Base-by-base conservation (phyloP, 2,113 vertebrate species). In the Cnemophilus loriae region DNA sequence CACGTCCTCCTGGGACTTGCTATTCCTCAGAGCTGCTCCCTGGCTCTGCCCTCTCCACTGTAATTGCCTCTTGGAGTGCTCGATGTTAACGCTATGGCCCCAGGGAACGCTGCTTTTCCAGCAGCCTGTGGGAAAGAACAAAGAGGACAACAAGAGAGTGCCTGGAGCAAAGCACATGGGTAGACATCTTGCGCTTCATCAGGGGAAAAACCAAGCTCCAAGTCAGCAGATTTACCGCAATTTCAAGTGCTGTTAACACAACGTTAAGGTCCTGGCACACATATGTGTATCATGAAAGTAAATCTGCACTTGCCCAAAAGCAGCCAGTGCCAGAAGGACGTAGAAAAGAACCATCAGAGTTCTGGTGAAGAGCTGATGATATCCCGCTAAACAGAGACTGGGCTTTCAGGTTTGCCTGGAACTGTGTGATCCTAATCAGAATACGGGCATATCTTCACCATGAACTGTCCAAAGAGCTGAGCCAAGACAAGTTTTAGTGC, bases 31-130 rank as follows among this genome's bases (percentile, higher is more conserved):
- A 53, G 55, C 73, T 70, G 80, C 84, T 92, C 39, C 39, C 61
- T 10, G 28, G 13, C 27, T 78, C 71, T 55, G 24, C 39, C 1
- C 3, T 69, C 82, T 92, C 85, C 44, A 9, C 69, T 39, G 55
- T 86, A 93, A 95, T 64, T 91, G 91, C 77, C 67, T 82, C 84
- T 89, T 60, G 69, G 64, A 92, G 74, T 23, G 86, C 65, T 67
- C 12, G 57, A 89, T 78, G 56, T 60, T 75, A 90, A 75, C 4
- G 2, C 41, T 20, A 16, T 33, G 49, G 80, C 92, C 68, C 60
- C 39, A 49, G 76, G 89, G 89, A 91, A 87, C 2, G 32, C 64
- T 56, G 64, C 49, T 82, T 92, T 90, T 79, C 23, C 89, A 56
- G 93, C 52, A 68, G 73, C 44, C 82, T 60, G 41, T 69, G 82